Conservation (phyloP, 2,113 vertebrate species). For the Pluvianellus socialis region DNA sequence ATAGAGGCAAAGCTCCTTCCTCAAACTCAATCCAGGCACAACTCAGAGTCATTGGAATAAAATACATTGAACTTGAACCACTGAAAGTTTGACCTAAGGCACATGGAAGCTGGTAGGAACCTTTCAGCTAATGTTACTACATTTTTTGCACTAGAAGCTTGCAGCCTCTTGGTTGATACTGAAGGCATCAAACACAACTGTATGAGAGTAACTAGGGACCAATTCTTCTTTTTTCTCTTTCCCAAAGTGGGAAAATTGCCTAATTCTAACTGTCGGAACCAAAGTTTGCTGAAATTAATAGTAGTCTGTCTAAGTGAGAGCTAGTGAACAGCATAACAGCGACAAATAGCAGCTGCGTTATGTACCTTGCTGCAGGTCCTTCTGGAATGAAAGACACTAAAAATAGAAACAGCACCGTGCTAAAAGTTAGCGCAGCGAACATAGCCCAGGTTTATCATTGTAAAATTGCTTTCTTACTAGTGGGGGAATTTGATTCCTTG, state of each 20-base stretch:
- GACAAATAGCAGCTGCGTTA: neutral
- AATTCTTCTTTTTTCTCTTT: neutral
- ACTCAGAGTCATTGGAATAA: neutral
- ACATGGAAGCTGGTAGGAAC: neutral
- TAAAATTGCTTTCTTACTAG: constrained; percentile 1
- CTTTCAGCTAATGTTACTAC: neutral
- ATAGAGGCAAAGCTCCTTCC: neutral
- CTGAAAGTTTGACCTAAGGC: neutral
- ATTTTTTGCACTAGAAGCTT: neutral
- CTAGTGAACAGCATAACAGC: neutral
- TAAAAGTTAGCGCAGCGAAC: neutral
- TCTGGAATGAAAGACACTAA: neutral
- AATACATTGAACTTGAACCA: neutral
- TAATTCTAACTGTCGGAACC: neutral
- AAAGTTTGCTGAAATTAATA: constrained; percentile 27
- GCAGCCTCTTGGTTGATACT: neutral
- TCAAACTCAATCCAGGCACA: neutral
- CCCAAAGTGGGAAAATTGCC: neutral
- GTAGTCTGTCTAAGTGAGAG: neutral
- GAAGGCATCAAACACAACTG: neutral
- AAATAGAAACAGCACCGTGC: neutral
- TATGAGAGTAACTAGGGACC: neutral
- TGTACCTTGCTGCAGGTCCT: constrained; percentile 16
- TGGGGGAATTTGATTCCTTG: neutral
- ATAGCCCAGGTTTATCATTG: neutral